phyloP scores from a whole-genome alignment of 2,888 invertebrate species.

The Metacarcinus magister region DNA sequence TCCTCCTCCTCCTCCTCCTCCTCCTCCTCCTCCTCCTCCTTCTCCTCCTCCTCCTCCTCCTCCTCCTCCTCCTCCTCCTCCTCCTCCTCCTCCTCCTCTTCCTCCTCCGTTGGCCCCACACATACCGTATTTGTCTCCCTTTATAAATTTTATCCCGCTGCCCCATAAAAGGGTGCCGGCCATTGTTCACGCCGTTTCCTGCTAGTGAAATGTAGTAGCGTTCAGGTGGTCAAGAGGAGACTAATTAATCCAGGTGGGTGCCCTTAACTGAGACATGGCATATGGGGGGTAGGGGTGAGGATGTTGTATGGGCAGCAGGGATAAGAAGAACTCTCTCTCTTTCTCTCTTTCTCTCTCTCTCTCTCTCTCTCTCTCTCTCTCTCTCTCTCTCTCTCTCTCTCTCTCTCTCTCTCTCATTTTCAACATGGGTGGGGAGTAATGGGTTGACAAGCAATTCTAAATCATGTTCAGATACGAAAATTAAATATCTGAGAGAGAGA shows the following conservation, averaged over 20 bases:
- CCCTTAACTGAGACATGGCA: not conserved
- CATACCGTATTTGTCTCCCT: constrained; percentile 32
- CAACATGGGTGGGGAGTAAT: not conserved
- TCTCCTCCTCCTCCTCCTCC: not conserved
- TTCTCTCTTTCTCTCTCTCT: not conserved
- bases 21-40: too few species aligned
- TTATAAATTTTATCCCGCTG: constrained; percentile 14
- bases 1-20: too few species aligned
- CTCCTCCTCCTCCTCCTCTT: not conserved
- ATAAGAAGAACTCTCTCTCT: not conserved
- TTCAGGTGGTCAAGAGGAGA: not conserved
- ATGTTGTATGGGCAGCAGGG: not conserved
- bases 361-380: not conserved
- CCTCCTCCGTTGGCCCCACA: not conserved
- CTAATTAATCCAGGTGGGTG: constrained; percentile 18
- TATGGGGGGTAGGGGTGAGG: not conserved
- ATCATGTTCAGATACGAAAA: not conserved
- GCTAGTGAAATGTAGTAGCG: constrained; percentile 21
- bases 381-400: not conserved
- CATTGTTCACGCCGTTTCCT: constrained; percentile 28
- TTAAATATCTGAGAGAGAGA: not conserved
- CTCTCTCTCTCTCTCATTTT: not conserved
- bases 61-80: not conserved
- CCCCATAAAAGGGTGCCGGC: constrained; percentile 17
- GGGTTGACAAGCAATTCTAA: not conserved